A percentile compares a stretch with the other conserved stretches of the same genome.
Conservation (phyloP, 1,140 invertebrate species). For the Drosophila melanica region DNA sequence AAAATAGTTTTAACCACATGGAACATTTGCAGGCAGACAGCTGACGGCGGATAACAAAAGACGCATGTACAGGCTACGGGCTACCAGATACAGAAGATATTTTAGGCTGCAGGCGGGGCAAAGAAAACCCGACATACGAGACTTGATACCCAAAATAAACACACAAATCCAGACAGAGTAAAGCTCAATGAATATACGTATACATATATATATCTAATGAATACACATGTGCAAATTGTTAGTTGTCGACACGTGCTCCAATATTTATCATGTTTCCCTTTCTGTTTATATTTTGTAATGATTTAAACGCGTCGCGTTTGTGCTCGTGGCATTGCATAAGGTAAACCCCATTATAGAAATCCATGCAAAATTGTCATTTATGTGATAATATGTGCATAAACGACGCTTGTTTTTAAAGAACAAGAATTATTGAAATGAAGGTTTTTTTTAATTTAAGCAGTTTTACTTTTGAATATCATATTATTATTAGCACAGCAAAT, state of each 20-base stretch:
- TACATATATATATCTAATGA: constrained; percentile 10
- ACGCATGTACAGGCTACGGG: constrained; percentile 4
- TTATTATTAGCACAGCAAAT: no score
- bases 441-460: no score
- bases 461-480: no score
- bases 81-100: constrained; percentile 2
- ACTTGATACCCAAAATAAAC: constrained; percentile 32
- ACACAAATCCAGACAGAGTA: constrained; percentile 1
- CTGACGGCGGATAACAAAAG: constrained; percentile 19
- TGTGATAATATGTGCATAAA: constrained; percentile 21
- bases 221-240: constrained; percentile 13
- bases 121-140: constrained; percentile 2
- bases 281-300: constrained; percentile 10
- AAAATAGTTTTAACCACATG: constrained; percentile 37
- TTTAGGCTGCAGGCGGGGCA: constrained; percentile 5
- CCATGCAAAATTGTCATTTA: constrained; percentile 39
- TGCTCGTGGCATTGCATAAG: constrained; percentile 45
- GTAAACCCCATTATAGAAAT: constrained; percentile 17
- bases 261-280: constrained; percentile 3
- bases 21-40: constrained; percentile 29
- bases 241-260: constrained; percentile 32
- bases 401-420: constrained; percentile 9
- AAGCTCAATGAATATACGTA: constrained; percentile 23
- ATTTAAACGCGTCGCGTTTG: constrained; percentile 15
- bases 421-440: no score